Conservation (phyloP, 2,888 invertebrate genomes). For the Strigamia crassipes region DNA sequence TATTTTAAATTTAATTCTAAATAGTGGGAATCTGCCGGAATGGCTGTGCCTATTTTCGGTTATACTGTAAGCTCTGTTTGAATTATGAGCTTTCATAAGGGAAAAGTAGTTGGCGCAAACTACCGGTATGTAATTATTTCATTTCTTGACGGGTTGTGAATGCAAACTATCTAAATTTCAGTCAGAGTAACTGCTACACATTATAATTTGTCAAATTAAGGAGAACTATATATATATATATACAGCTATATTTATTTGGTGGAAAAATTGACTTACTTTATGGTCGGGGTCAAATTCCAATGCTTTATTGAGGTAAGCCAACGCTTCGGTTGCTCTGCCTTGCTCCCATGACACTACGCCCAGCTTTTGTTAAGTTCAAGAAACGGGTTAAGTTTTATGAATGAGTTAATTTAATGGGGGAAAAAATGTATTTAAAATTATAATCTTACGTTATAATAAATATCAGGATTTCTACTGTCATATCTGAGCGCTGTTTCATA, state of each 20-base stretch:
- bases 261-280: constrained; percentile 61
- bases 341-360: constrained; percentile 94
- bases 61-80: too few species aligned
- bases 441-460: constrained; percentile 80
- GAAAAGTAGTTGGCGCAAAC: too few species aligned
- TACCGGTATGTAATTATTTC: too few species aligned
- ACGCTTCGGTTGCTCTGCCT: constrained; percentile 85
- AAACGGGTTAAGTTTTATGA: constrained; percentile 14
- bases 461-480: constrained; percentile 91
- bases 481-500: constrained; percentile 90
- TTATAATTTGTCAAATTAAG: not conserved
- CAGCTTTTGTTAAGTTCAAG: constrained; percentile 64
- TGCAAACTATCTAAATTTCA: too few species aligned
- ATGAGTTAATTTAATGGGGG: not conserved
- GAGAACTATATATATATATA: not conserved
- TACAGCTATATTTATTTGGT: not conserved
- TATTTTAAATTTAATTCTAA: not conserved
- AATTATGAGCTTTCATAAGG: too few species aligned
- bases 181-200: not conserved
- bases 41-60: too few species aligned
- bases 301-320: constrained; percentile 90
- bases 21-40: too few species aligned
- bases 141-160: too few species aligned
- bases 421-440: not conserved
- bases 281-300: constrained; percentile 91